A percentile compares a stretch with the other conserved stretches of the same genome.
These are phyloP conservation scores for Clanis bilineata DNA, from an alignment of 2,888 invertebrate species.

Conservation along the genomic window DNA sequence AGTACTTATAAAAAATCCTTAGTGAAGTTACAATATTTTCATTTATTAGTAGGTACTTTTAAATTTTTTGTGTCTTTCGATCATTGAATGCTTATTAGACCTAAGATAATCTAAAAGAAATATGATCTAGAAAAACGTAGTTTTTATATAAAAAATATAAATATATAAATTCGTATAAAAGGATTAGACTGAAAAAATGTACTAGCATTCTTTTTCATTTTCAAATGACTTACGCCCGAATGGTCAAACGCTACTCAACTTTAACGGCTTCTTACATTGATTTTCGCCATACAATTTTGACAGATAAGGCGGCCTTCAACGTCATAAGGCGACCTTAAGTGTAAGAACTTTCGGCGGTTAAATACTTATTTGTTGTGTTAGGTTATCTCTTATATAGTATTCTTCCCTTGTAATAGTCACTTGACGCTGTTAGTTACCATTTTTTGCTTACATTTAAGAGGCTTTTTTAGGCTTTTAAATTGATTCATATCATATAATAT, in stretches of 20 bases:
- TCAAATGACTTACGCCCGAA: too few species aligned
- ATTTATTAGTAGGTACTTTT: not conserved
- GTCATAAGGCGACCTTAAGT: too few species aligned
- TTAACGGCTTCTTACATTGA: too few species aligned
- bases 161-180: not conserved
- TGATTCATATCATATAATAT: not conserved
- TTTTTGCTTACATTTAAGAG: not conserved
- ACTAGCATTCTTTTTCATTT: not conserved
- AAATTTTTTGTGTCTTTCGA: not conserved
- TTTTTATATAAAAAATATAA: not conserved
- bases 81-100: slow-evolving; percentile 2
- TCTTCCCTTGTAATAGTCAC: not conserved
- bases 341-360: too few species aligned
- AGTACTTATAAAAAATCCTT: not conserved
- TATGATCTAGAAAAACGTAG: not conserved
- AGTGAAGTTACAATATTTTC: not conserved
- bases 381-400: not conserved
- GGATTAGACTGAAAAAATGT: not conserved
- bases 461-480: not conserved
- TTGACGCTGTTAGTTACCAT: not conserved
- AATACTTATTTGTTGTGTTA: not conserved
- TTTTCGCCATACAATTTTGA: too few species aligned
- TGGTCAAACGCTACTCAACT: too few species aligned
- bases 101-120: not conserved
- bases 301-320: too few species aligned